Evolutionary conservation across 2,113 vertebrate species (phyloP), one percentile per base, ranked within the genome.

Genomic region (Heptranchias perlo): DNA sequence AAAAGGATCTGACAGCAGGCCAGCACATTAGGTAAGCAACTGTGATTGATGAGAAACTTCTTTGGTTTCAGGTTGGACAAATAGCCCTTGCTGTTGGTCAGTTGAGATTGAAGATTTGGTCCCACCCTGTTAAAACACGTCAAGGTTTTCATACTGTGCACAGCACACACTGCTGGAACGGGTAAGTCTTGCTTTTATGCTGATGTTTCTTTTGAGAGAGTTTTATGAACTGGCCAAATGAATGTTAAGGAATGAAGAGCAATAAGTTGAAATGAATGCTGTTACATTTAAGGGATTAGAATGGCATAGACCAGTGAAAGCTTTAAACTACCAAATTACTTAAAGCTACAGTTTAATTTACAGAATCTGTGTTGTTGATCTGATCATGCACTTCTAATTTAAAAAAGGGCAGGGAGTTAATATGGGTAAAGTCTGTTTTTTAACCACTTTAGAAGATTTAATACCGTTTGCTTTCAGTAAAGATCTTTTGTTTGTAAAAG

Each of bases 1-100:
- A 39, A 62, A 93, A 93, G 89, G 35, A n/a, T 93, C 35, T 93
- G 89, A 93, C 58, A 93, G 89, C 58, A 64, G 89, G 35, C 35
- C 58, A 62, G 35, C 89, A 93, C 58, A 93, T 93, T n/a, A 64
- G 89, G 89, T 93, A 93, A 93, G 58, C 89, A 62, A 93, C 89
- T 62, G 89, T 93, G 89, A 93, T 93, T 93, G 89, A 93, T 64
- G 89, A 62, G 89, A 39, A 93, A 93, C 89, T 18, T 54, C 87
- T 92, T 93, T 62, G 58, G 89, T 93, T 93, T 93, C 58, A 93
- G 89, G 89, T 93, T 93, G 89, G 44, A 62, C 89, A 93, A 93
- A 93, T 93, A 93, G 31, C 89, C 89, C 58, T 93, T 93, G 58
- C 89, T 93, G 89, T 93, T 93, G 89, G 89, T 93, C 89, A 93